A percentile compares a stretch with the other conserved stretches of the same genome.
Evolutionary conservation across 1,140 invertebrate genomes (phyloP).

Genomic region (Eulimnadia texana): DNA sequence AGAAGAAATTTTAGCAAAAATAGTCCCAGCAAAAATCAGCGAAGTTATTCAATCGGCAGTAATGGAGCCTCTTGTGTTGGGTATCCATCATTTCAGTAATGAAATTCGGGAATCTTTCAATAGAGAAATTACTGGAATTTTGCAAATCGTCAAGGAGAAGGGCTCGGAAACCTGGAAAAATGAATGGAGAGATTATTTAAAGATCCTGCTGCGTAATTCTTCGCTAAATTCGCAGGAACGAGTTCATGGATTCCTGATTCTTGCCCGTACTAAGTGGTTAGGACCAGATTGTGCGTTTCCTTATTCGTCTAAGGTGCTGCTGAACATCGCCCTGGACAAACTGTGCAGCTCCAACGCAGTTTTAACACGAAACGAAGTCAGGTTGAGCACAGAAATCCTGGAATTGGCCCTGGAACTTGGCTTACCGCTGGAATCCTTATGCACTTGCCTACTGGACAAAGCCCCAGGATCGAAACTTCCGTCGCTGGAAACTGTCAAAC

Average conservation of each 20-base stretch:
- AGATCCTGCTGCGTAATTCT: background rate
- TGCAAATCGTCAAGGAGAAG: background rate
- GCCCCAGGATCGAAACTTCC: background rate
- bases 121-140: background rate
- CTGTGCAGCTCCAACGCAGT: background rate
- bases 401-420: constrained; percentile 1
- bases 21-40: background rate
- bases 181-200: background rate
- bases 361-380: background rate
- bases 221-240: background rate
- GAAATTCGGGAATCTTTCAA: background rate
- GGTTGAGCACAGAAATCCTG: background rate
- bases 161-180: background rate
- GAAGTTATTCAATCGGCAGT: no score
- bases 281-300: background rate
- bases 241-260: background rate
- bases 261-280: background rate
- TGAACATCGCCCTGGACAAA: background rate
- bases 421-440: background rate
- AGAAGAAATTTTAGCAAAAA: background rate
- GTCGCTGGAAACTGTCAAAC: background rate
- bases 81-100: background rate
- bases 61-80: background rate
- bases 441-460: background rate
- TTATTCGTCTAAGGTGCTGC: background rate